phyloP scores from a whole-genome alignment of 2,113 vertebrate genomes.

The Pomatostomus ruficeps region DNA sequence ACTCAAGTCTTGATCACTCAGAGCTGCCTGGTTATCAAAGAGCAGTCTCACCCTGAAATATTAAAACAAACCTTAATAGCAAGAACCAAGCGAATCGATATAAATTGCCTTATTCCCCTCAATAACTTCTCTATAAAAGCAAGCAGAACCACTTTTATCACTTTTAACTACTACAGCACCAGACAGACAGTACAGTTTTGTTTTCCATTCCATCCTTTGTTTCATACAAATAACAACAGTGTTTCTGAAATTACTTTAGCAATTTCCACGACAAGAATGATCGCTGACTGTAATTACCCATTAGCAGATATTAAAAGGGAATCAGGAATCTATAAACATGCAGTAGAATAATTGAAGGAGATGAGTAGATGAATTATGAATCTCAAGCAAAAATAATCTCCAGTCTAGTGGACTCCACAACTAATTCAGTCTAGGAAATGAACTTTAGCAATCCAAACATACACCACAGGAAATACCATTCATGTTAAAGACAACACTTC shows the following conservation, averaged over 20 bases:
- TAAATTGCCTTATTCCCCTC: neutral
- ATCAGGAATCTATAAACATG: neutral
- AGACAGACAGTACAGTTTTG: neutral
- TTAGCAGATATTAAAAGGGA: slow-evolving; percentile 28
- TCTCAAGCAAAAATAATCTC: slow-evolving; percentile 8
- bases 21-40: neutral
- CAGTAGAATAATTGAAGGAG: slow-evolving; percentile 16
- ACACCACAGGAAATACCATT: neutral
- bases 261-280: neutral
- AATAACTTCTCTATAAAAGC: neutral
- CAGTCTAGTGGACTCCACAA: neutral
- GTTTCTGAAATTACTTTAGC: slow-evolving; percentile 6
- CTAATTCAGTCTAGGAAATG: slow-evolving; percentile 1
- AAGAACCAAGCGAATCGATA: neutral
- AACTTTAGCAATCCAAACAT: neutral
- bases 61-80: neutral
- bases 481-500: neutral
- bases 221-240: neutral
- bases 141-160: neutral
- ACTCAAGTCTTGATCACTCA: neutral
- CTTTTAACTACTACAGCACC: neutral
- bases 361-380: neutral
- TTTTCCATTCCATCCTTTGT: neutral
- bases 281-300: slow-evolving; percentile 8
- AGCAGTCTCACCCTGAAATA: neutral